Base-by-base conservation (phyloP, 2,888 invertebrate genomes). In the Pomacea canaliculata region DNA sequence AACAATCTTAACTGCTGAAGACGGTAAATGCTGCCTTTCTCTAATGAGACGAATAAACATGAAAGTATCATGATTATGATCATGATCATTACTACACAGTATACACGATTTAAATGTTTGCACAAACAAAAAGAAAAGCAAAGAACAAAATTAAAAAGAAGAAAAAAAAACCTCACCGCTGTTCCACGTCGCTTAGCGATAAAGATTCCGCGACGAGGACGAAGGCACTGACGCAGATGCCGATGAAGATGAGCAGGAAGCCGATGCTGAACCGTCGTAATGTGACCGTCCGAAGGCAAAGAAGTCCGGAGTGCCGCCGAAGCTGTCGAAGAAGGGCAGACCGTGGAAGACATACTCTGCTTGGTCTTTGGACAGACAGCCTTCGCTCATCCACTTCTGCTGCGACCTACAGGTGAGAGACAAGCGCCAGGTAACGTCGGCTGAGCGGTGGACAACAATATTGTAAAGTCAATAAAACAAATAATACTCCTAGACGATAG, bases 261-360 rank as follows among this genome's bases (percentile, higher is more conserved):
- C 74, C 80, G 18, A 69, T 46, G 13, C 76, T 68, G 69, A 80
- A 80, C n/a, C 78, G 74, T 18, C 66, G 65, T 27, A 80, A 27
- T 18, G 80, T 80, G 27, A 80, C 78, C 19, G 72, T 56, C 23
- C 68, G 71, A 19, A 51, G 8, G 80, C 76, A 56, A 76, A 65
- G 49, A 78, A 75, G n/a, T 76, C 73, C n/a, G 78, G 80, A 10
- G 67, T 73, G 10, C 76, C 74, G 0, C 76, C 75, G 66, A 80
- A 78, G 8, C 76, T 75, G 67, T 80, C 80, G 66, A 80, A 78
- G 51, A 76, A 78, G 16, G 80, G 76, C 70, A 78, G 48, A 13
- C 78, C 80, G 49, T 80, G 78, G 70, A 67, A 78, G 23, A 78
- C 48, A 70, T 78, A 78, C 27, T 68, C 72, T 23, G 65, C 48